These are phyloP conservation scores for Leistus spinibarbis DNA, from an alignment of 2,888 invertebrate species.

Conservation along the genomic window DNA sequence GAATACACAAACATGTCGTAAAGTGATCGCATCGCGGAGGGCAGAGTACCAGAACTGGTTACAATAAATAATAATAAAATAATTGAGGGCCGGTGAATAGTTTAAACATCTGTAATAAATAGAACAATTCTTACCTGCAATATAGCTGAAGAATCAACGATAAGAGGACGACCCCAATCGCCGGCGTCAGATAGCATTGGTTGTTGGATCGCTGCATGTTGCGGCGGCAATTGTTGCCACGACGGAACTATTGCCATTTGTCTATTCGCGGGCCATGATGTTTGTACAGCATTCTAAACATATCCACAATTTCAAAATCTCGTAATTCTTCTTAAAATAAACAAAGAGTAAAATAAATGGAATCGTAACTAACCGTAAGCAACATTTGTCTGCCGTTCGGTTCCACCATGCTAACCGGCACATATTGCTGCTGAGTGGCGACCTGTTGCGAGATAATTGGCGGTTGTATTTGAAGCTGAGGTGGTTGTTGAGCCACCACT, in stretches of 20 bases:
- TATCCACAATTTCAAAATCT: neutral
- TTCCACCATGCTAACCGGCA: slow-evolving; percentile 91
- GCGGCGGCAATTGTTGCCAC: slow-evolving; percentile 78
- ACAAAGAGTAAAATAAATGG: slow-evolving; percentile 3
- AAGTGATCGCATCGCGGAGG: too few relatives aligned
- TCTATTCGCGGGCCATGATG: slow-evolving; percentile 73
- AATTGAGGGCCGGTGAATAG: too few relatives aligned
- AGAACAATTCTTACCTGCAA: slow-evolving; percentile 71
- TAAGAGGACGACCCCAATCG: slow-evolving; percentile 75
- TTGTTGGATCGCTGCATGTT: slow-evolving; percentile 66
- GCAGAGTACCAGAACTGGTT: too few relatives aligned
- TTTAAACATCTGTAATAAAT: too few relatives aligned
- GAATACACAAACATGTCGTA: neutral
- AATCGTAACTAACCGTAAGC: slow-evolving; percentile 63
- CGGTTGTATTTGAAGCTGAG: slow-evolving; percentile 77
- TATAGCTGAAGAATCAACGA: slow-evolving; percentile 78
- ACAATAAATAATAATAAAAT: too few relatives aligned
- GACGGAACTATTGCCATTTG: slow-evolving; percentile 85
- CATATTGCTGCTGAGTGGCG: slow-evolving; percentile 84
- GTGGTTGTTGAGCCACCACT: slow-evolving; percentile 68
- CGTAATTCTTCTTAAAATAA: neutral
- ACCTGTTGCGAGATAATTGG: slow-evolving; percentile 73
- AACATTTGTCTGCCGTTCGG: slow-evolving; percentile 82
- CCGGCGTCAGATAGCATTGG: slow-evolving; percentile 66
- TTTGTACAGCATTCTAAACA: slow-evolving; percentile 67